Conservation (phyloP, 2,888 invertebrate species). For the Alentia gelatinosa region DNA sequence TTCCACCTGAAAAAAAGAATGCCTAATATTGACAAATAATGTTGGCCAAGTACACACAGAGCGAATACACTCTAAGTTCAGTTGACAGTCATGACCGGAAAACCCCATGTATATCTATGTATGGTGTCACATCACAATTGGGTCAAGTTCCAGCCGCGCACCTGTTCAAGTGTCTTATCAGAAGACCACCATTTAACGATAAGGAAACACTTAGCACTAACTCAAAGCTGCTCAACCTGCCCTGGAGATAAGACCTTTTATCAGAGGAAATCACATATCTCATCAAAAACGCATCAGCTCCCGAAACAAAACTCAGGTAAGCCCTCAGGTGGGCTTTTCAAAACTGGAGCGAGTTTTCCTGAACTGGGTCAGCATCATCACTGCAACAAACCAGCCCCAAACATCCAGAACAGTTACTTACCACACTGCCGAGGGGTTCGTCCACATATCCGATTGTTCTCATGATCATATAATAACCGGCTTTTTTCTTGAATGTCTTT, state of each 20-base stretch:
- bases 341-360: neutral
- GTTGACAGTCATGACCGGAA: neutral
- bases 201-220: neutral
- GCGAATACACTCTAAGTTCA: neutral
- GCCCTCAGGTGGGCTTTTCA: neutral
- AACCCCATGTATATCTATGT: neutral
- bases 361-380: neutral
- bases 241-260: too few species aligned
- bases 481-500: neutral
- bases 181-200: neutral
- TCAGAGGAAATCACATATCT: too few species aligned
- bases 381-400: neutral
- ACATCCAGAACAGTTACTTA: neutral
- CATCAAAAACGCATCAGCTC: neutral
- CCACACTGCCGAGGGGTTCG: neutral
- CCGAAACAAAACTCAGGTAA: neutral
- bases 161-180: conserved; percentile 51
- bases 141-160: neutral
- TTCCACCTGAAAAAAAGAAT: too few species aligned
- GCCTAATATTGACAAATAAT: too few species aligned
- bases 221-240: neutral
- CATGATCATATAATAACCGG: neutral
- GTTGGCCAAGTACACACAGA: too few species aligned
- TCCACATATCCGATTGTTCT: neutral
- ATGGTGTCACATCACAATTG: neutral